Base-by-base conservation (phyloP, 2,888 invertebrate species). In the Heliothis peltigera region DNA sequence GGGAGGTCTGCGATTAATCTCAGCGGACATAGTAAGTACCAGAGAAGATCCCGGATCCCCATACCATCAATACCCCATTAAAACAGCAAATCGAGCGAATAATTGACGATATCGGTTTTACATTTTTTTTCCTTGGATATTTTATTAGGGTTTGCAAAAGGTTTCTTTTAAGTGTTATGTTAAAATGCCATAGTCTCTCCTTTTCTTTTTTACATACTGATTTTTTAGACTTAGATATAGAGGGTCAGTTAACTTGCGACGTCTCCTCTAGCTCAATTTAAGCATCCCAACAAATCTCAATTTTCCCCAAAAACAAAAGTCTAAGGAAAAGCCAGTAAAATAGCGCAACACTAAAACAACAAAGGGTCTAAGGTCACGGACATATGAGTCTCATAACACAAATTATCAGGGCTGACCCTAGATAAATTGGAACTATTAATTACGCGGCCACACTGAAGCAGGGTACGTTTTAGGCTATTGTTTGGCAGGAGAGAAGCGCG, bases 341-440 rank as follows among this genome's bases (percentile, higher is more conserved):
- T 6, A 42, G 19, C 39, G 39, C 35, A 39, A 71, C 51, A 60
- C 66, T 21, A 57, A 52, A 39, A 46, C 54, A 53, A 57, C 42
- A 57, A 57, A 70, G 32, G 55, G 71, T 21, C 54, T 51, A 46
- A 75, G 75, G 64, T 64, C 68, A 71, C 39, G 73, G 52, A 49
- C 58, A 68, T 63, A 68, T 64, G 58, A 39, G 62, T 43, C 60
- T 53, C 55, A 72, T 70, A 62, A 72, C 64, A 52, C 44, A 49
- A 69, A 66, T 76, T 53, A 76, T 73, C 25, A 62, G 46, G 59
- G 57, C 53, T 75, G 72, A 61, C 69, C 68, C 49, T 21, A 60
- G 21, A 76, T 76, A 77, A 79, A 79, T 72, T 72, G 48, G 43
- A 46, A 64, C 80, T 73, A 77, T 77, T 77, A 79, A 77, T 77